Conservation (phyloP, 2,888 invertebrate species). For the Sphecodes monilicornis region DNA sequence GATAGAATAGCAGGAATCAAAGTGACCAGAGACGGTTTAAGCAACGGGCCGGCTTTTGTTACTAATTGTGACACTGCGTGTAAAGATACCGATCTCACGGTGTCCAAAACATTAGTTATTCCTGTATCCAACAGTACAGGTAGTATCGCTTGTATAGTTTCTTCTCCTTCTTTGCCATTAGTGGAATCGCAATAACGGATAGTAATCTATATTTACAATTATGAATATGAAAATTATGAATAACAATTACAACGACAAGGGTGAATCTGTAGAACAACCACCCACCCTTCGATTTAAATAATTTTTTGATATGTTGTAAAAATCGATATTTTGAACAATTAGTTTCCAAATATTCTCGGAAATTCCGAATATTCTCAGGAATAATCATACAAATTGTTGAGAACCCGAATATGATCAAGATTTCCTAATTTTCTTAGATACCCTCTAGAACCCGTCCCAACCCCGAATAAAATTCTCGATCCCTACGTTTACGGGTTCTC, state of each 20-base stretch:
- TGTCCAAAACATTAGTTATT: constrained; percentile 91
- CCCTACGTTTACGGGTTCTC: no score
- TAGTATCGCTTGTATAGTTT: constrained; percentile 90
- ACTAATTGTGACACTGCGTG: constrained; percentile 95
- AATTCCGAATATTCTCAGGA: no score
- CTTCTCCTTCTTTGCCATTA: constrained; percentile 90
- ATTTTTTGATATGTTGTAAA: no score
- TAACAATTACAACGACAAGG: background rate
- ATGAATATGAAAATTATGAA: background rate
- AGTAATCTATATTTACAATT: constrained; percentile 86
- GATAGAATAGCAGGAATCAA: constrained; percentile 94
- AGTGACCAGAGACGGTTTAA: constrained; percentile 92
- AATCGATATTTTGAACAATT: no score
- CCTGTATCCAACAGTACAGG: constrained; percentile 93
- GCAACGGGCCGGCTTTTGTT: constrained; percentile 90
- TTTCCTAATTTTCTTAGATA: background rate
- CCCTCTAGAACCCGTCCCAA: background rate
- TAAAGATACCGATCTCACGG: constrained; percentile 92
- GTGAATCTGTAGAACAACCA: no score
- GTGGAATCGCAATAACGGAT: constrained; percentile 89
- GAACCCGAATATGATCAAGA: background rate
- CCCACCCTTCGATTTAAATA: no score
- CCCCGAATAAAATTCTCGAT: background rate
- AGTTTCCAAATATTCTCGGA: no score
- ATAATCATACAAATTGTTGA: no score